A percentile compares a stretch with the other conserved stretches of the same genome.
Conservation (phyloP, 2,888 invertebrate species). For the Thumatha senex region DNA sequence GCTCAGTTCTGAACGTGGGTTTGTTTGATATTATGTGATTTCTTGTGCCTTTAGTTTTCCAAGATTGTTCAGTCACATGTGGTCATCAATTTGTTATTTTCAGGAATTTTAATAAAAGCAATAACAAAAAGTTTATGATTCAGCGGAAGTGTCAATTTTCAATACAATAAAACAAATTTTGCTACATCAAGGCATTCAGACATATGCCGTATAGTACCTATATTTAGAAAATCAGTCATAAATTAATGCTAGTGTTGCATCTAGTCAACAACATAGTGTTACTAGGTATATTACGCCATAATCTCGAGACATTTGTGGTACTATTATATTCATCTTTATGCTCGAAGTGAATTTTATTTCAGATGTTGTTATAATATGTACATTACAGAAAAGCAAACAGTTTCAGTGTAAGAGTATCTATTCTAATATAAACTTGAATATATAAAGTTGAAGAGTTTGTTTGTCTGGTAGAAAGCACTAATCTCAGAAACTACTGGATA, state of each 20-base stretch:
- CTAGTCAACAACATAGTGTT: background rate
- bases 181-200: background rate
- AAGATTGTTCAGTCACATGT: no score
- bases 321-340: background rate
- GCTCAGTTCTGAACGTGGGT: no score
- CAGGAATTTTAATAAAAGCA: background rate
- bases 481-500: no score
- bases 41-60: no score
- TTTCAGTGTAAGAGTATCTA: background rate
- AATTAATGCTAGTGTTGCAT: conserved; percentile 16
- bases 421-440: no score
- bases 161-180: background rate
- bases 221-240: conserved; percentile 1
- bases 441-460: no score
- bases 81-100: no score
- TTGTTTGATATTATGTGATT: no score
- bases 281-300: background rate
- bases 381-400: conserved; percentile 7
- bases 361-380: conserved; percentile 15
- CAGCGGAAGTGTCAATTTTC: background rate
- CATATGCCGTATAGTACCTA: background rate
- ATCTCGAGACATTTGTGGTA: background rate
- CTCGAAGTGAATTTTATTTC: background rate
- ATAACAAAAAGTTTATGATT: background rate
- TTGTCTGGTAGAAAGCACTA: no score